These are phyloP conservation scores for Drosophila santomea DNA, from an alignment of 1,140 invertebrate genomes.

Conservation along the genomic window DNA sequence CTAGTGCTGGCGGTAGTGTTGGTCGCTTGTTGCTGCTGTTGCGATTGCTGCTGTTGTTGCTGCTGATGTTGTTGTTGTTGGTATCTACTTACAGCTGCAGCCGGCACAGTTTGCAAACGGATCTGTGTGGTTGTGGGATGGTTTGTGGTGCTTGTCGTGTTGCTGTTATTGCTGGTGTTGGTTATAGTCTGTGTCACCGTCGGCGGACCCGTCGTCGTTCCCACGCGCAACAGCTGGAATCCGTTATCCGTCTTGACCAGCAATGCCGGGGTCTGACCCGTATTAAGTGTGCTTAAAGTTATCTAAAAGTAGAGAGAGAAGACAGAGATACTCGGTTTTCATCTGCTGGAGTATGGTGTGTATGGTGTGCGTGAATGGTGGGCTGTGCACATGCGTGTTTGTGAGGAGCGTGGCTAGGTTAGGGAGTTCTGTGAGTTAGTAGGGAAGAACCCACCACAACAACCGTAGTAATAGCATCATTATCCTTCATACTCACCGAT, in stretches of 20 bases:
- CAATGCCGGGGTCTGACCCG: slow-evolving; percentile 92
- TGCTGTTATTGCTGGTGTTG: slow-evolving; percentile 64
- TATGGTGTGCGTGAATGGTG: slow-evolving; percentile 9
- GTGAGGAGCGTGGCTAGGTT: slow-evolving; percentile 22
- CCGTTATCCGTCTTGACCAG: slow-evolving; percentile 98
- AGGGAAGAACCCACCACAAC: slow-evolving; percentile 64
- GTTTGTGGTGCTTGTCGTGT: slow-evolving; percentile 76
- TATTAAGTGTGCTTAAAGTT: slow-evolving; percentile 93
- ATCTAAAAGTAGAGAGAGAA: slow-evolving; percentile 87
- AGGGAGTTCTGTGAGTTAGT: slow-evolving; percentile 58
- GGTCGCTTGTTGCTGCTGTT: slow-evolving; percentile 64
- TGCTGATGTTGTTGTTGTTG: slow-evolving; percentile 67
- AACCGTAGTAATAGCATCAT: slow-evolving; percentile 17
- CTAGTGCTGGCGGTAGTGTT: slow-evolving; percentile 76
- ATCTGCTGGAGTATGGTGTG: slow-evolving; percentile 29
- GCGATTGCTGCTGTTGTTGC: slow-evolving; percentile 49
- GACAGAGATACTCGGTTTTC: slow-evolving; percentile 53
- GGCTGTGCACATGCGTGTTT: slow-evolving; percentile 18
- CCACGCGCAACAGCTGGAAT: slow-evolving; percentile 94
- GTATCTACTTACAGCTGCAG: slow-evolving; percentile 87
- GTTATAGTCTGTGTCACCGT: slow-evolving; percentile 83
- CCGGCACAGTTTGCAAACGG: slow-evolving; percentile 86
- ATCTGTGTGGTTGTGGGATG: slow-evolving; percentile 85
- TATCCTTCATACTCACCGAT: slow-evolving; percentile 87
- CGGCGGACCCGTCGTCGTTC: slow-evolving; percentile 87